Base-by-base conservation (phyloP, 2,113 vertebrate species). In the Mustela lutreola region DNA sequence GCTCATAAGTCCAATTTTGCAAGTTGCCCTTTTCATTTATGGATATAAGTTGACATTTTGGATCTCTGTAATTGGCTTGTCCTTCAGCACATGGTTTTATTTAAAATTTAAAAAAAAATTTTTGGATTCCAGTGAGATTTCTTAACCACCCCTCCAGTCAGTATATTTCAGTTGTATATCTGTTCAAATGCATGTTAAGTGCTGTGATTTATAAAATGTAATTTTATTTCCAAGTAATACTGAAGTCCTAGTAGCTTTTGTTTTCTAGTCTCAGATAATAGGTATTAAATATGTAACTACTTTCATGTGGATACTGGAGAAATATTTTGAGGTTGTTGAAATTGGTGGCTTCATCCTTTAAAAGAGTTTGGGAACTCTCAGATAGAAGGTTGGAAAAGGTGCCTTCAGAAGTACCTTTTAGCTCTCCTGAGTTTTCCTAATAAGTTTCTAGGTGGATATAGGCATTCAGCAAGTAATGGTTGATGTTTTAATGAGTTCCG, bases 51-150 rank as follows among this genome's bases (percentile, higher is more conserved):
- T 75, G 58, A 65, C 33, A 21, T 45, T 75, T 82, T 48, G 15
- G 45, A 16, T 78, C 76, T 79, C 0, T 42, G 18, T 67, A 33
- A 22, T 83, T 88, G 26, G 16, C 12, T 31, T 76, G 15, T 18
- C 79, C 89, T 95, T 83, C 60, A n/a, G 26, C 26, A 28, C 28
- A 62, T 58, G 31, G 26, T 97, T 93, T 94, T 93, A 48, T 63
- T 71, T 90, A 39, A 73, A 67, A 28, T 73, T 58, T 1, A 63
- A 79, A 83, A 19, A 16, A 33, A 22, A 2, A 0, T 19, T 50
- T 70, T 83, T 89, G n/a, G 33, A 33, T 48, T 81, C 53, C 21
- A 42, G 14, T n/a, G 70, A 65, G 10, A 50, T 91, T 80, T 92
- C n/a, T 62, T 75, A 76, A 76, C 42, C 70, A 14, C 19, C 4